A percentile compares a stretch with the other conserved stretches of the same genome.
Conservation (phyloP, 2,888 invertebrate genomes). For the Pimpla rufipes region DNA sequence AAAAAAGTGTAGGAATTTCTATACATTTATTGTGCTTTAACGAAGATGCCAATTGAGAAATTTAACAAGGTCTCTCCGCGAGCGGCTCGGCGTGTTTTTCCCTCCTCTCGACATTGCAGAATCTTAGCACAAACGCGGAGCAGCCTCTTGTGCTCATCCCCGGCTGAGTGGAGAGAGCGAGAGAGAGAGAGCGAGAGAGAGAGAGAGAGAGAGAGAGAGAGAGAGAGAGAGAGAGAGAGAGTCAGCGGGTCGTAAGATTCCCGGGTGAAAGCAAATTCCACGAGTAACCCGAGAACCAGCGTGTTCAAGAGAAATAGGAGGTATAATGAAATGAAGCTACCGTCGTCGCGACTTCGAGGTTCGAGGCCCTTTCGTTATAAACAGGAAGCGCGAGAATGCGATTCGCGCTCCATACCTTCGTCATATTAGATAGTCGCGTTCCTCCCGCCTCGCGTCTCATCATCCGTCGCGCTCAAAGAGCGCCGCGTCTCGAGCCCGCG, state of each 20-base stretch:
- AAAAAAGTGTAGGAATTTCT: not conserved
- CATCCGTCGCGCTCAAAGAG: not conserved
- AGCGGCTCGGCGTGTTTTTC: not conserved
- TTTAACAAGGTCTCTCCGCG: not conserved
- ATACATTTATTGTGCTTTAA: not conserved
- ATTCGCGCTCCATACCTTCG: conserved; percentile 13
- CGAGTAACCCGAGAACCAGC: conserved; percentile 34
- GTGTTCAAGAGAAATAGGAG: conserved; percentile 1
- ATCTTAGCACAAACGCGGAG: not conserved
- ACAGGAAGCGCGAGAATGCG: conserved; percentile 45
- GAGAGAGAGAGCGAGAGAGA: too few species aligned
- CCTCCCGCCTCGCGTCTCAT: not conserved
- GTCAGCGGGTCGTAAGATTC: not conserved
- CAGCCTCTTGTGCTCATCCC: not conserved
- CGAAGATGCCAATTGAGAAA: not conserved
- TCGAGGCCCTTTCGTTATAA: conserved; percentile 42
- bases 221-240: too few species aligned
- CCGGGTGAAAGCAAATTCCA: conserved; percentile 20
- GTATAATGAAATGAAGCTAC: conserved; percentile 40
- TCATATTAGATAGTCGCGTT: conserved; percentile 26
- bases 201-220: too few species aligned
- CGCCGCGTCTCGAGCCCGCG: not conserved
- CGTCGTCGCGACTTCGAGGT: not conserved
- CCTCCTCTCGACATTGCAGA: not conserved
- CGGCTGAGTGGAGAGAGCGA: too few species aligned